Conservation (phyloP, 2,888 invertebrate species). For the Allolobophora icterica region DNA sequence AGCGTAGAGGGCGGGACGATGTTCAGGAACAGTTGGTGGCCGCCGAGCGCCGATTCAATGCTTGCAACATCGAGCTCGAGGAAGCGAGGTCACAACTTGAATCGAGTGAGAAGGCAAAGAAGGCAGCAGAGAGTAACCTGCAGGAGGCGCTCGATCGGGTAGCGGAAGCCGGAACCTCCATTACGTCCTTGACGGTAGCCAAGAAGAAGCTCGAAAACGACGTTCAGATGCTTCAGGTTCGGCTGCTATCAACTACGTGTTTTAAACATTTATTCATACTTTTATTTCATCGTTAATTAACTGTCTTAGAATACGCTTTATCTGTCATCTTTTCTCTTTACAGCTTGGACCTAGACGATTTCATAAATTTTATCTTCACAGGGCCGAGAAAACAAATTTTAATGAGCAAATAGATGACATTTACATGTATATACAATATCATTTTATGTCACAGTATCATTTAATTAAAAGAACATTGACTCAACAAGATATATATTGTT, state of each 20-base stretch:
- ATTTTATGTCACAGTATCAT: neutral
- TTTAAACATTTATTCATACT: neutral
- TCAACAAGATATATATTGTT: too few species aligned
- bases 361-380: neutral
- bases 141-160: slow-evolving; percentile 97
- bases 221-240: slow-evolving; percentile 81
- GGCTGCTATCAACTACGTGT: neutral
- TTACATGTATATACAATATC: neutral
- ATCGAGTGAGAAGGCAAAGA: slow-evolving; percentile 90
- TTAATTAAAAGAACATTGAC: neutral
- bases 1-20: slow-evolving; percentile 96
- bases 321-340: neutral
- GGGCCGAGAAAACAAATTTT: too few species aligned
- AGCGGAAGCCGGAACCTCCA: slow-evolving; percentile 93
- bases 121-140: slow-evolving; percentile 96
- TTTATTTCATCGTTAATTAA: too few species aligned
- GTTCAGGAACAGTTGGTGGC: slow-evolving; percentile 96
- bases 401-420: too few species aligned
- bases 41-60: slow-evolving; percentile 95
- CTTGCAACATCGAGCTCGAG: slow-evolving; percentile 94
- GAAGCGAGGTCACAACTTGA: slow-evolving; percentile 95
- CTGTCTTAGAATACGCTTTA: neutral
- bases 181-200: slow-evolving; percentile 90
- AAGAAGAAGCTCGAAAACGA: slow-evolving; percentile 99
- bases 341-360: neutral